Conservation (phyloP, 2,888 invertebrate species). For the Sycophila texana region DNA sequence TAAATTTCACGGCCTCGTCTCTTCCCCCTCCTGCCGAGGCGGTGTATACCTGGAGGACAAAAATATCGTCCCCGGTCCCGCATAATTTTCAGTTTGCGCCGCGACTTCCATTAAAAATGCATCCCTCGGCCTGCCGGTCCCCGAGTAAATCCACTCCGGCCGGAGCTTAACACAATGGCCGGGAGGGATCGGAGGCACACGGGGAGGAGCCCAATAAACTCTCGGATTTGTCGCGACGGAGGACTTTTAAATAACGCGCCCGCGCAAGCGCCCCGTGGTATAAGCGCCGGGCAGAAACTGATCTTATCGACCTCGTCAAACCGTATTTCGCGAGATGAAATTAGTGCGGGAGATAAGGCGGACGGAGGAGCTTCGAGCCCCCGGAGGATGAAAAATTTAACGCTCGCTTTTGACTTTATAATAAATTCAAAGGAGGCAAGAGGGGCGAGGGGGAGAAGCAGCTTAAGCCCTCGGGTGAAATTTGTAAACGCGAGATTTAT, state of each 20-base stretch:
- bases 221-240: constrained; percentile 22
- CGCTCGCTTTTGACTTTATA: too few relatives aligned
- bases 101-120: constrained; percentile 24
- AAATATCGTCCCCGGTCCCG: constrained; percentile 18
- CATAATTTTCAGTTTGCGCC: constrained; percentile 34
- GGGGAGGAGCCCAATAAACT: constrained; percentile 20
- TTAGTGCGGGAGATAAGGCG: not conserved
- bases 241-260: constrained; percentile 26
- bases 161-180: constrained; percentile 14
- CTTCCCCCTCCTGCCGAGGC: not conserved
- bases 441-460: too few relatives aligned
- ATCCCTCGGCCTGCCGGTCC: constrained; percentile 11
- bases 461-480: too few relatives aligned
- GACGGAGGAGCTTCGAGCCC: not conserved
- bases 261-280: constrained; percentile 11
- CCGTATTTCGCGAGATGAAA: constrained; percentile 20
- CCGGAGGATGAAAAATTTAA: not conserved
- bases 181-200: not conserved
- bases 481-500: too few relatives aligned
- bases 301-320: constrained; percentile 32
- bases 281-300: constrained; percentile 10
- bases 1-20: constrained; percentile 5
- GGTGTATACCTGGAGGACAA: not conserved
- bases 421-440: too few relatives aligned
- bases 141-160: constrained; percentile 8